These are phyloP conservation scores for Dicyrtomina minuta DNA, from an alignment of 2,888 invertebrate genomes.

Conservation along the genomic window DNA sequence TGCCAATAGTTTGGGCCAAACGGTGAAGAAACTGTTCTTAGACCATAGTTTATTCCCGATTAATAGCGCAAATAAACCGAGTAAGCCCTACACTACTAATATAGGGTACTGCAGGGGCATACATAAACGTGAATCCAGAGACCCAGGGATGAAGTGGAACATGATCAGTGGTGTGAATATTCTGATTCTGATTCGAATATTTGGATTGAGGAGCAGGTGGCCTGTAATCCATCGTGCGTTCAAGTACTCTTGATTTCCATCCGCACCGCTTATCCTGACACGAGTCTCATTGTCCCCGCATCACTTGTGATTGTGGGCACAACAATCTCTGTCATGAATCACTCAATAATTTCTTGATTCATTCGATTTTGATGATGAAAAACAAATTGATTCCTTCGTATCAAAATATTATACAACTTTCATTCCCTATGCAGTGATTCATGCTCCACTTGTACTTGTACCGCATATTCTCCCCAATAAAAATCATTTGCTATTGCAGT, in stretches of 20 bases:
- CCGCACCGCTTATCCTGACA: background rate
- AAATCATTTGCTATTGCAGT: too few relatives aligned
- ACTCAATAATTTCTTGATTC: slow-evolving; percentile 2
- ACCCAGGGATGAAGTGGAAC: background rate
- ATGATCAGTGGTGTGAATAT: too few relatives aligned
- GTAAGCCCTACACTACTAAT: too few relatives aligned
- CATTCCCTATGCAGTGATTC: too few relatives aligned
- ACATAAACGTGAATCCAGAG: background rate
- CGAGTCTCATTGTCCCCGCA: slow-evolving; percentile 7
- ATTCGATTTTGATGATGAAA: slow-evolving; percentile 2
- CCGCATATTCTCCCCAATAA: too few relatives aligned
- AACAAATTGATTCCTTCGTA: slow-evolving; percentile 17
- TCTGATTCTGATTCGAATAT: background rate
- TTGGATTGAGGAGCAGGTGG: slow-evolving; percentile 16
- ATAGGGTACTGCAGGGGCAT: too few relatives aligned
- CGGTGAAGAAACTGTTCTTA: too few relatives aligned
- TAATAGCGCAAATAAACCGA: too few relatives aligned
- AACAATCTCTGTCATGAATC: background rate
- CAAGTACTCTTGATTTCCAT: slow-evolving; percentile 19
- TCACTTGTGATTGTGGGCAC: background rate
- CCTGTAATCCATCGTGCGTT: slow-evolving; percentile 12
- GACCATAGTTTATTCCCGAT: background rate
- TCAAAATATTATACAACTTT: background rate
- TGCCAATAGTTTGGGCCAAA: too few relatives aligned
- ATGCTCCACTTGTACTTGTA: too few relatives aligned